phyloP scores from a whole-genome alignment of 2,797 vertebrate genomes.

The Hyperoplus lanceolatus region DNA sequence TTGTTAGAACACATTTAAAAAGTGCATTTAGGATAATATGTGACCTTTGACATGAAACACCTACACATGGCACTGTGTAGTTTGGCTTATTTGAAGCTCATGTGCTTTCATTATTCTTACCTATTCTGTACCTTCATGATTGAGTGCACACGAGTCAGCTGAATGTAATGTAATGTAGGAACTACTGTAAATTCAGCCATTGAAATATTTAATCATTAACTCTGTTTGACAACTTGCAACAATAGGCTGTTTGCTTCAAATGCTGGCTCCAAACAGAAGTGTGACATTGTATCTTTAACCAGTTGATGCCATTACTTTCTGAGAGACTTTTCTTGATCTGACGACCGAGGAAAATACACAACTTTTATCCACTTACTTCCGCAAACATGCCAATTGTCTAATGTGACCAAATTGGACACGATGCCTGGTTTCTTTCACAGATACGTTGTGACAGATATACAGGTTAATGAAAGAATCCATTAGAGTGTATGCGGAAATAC shows the following conservation, averaged over 20 bases:
- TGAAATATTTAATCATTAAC: no score
- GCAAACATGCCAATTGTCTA: conserved; percentile 4
- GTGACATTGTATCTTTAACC: conserved; percentile 22
- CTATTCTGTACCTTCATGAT: no score
- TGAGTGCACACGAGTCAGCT: no score
- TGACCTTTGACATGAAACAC: no score
- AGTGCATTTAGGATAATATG: no score
- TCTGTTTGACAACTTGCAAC: conserved; percentile 11
- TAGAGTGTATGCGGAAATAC: background rate
- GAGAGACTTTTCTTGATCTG: conserved; percentile 39
- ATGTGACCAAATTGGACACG: conserved; percentile 23
- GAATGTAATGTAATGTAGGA: no score
- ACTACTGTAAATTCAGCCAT: no score
- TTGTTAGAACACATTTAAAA: no score
- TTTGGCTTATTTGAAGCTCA: no score
- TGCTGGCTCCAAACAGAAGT: conserved; percentile 26
- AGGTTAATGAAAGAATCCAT: conserved; percentile 1
- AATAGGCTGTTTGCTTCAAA: conserved; percentile 19
- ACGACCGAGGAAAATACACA: conserved; percentile 22
- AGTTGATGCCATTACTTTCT: conserved; percentile 1
- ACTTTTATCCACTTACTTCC: conserved; percentile 16
- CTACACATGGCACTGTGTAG: no score
- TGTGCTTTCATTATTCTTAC: no score
- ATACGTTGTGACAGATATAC: conserved; percentile 4
- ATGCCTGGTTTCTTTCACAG: background rate